Evolutionary conservation across 2,888 invertebrate species (phyloP), one percentile per base, ranked within the genome.

Genomic region (Eupithecia subfuscata): DNA sequence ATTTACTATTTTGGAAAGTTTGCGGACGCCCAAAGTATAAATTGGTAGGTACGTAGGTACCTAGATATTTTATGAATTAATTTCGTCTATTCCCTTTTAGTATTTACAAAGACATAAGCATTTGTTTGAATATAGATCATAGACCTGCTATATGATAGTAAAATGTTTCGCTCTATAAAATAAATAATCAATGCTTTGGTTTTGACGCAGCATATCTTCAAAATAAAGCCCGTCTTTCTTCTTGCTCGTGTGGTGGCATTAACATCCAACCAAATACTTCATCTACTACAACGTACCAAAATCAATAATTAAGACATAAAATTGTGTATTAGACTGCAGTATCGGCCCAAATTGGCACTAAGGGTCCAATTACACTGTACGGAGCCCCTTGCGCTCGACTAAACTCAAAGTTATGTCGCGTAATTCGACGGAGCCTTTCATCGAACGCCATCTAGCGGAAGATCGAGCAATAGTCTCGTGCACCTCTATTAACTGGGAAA

Each of bases 341-440:
- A 80, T 85, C 78, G 83, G 78, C 81, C 81, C 80, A 89, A 87
- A 90, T 89, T 89, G 86, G 83, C 86, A 86, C 84, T 87, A 82
- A 84, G 86, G 85, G 84, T 82, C 85, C 90, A 90, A 91, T 90
- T 90, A 91, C 88, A 89, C 88, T 87, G 88, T 77, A 84, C 80
- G 77, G 83, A 78, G 78, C 80, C 60, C 12, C 60, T 60, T 60
- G 84, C 86, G 88, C 86, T 83, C 77, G 83, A 86, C 84, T 88
- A 85, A 87, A 83, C 88, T 86, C 82, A 78, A 82, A 86, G 85
- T 86, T 86, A 86, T 85, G 85, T 84, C 83, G 84, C 81, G 84
- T 86, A 87, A 88, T 88, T 86, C 84, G 83, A 84, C 84, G 85
- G 82, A 84, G 83, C 84, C 87, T 89, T 89, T 89, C 87, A 88